These are phyloP conservation scores for Phalacrocorax aristotelis DNA, from an alignment of 2,113 vertebrate species.

Conservation along the genomic window DNA sequence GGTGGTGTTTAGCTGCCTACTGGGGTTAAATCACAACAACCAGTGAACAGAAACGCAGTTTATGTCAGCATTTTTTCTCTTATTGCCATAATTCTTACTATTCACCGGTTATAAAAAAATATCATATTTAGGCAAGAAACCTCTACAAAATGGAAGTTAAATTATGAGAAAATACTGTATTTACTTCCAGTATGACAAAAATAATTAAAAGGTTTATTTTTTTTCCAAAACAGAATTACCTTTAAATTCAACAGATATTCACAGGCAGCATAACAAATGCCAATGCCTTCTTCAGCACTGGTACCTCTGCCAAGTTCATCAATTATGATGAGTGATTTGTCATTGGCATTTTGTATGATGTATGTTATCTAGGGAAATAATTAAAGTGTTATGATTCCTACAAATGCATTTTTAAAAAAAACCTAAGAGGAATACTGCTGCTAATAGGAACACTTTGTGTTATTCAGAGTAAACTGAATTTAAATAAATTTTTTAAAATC, in stretches of 20 bases:
- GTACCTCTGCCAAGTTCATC: conserved; percentile 96
- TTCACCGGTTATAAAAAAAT: not conserved
- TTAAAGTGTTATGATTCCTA: conserved; percentile 19
- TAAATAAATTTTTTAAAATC: not conserved
- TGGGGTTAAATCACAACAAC: not conserved
- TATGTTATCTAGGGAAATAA: conserved; percentile 85
- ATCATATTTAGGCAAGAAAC: not conserved
- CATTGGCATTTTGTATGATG: conserved; percentile 91
- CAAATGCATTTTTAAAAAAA: not conserved
- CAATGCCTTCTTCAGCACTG: conserved; percentile 92
- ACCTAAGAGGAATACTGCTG: not conserved
- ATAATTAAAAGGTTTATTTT: not conserved
- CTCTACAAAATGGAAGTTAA: not conserved
- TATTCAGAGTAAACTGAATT: not conserved
- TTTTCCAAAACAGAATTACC: conserved; percentile 75
- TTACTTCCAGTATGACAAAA: not conserved
- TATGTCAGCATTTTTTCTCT: not conserved
- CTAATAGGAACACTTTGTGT: not conserved
- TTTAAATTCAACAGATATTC: conserved; percentile 91
- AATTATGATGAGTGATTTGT: conserved; percentile 92
- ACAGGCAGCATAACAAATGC: conserved; percentile 91
- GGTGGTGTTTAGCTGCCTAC: not conserved
- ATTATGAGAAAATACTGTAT: not conserved
- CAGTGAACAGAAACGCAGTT: not conserved
- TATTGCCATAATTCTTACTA: not conserved